Evolutionary conservation across 30 jellyfish, hydroid and myxozoan species (phyloP).

Genomic region (Aurelia coerulea): DNA sequence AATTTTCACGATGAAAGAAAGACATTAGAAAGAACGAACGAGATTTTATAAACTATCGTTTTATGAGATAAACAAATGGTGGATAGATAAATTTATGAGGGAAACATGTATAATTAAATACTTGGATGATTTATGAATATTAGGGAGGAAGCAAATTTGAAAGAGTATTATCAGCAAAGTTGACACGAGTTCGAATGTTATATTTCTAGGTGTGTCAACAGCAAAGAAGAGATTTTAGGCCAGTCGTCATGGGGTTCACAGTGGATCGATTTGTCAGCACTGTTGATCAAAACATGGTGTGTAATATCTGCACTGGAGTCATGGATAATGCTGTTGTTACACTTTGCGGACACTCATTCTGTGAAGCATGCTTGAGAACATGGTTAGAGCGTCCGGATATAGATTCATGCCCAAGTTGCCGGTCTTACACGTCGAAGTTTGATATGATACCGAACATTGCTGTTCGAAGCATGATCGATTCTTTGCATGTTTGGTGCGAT

Average conservation of each 20-base stretch:
- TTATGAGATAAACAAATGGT: no score
- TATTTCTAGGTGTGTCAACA: no score
- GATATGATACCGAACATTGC: conserved; percentile 90
- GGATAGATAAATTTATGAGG: neutral
- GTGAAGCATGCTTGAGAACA: conserved; percentile 84
- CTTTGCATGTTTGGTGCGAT: conserved; percentile 90
- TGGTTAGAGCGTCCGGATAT: conserved; percentile 93
- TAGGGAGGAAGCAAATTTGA: no score
- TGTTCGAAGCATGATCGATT: conserved; percentile 76
- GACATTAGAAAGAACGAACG: no score
- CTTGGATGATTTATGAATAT: neutral
- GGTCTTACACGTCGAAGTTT: conserved; percentile 79
- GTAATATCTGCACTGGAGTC: conserved; percentile 93
- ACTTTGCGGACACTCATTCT: conserved; percentile 92
- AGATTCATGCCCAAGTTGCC: conserved; percentile 91
- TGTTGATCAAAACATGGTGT: conserved; percentile 85
- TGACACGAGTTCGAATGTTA: no score
- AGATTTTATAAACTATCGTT: no score
- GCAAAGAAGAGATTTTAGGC: neutral
- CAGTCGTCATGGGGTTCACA: conserved; percentile 74
- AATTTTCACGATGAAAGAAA: no score
- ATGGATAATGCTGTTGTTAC: conserved; percentile 93
- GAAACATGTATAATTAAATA: neutral
- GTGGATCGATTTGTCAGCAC: conserved; percentile 76
- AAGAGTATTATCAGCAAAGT: no score